These are phyloP conservation scores for Chauna torquata DNA, from an alignment of 2,113 vertebrate species.

Conservation along the genomic window DNA sequence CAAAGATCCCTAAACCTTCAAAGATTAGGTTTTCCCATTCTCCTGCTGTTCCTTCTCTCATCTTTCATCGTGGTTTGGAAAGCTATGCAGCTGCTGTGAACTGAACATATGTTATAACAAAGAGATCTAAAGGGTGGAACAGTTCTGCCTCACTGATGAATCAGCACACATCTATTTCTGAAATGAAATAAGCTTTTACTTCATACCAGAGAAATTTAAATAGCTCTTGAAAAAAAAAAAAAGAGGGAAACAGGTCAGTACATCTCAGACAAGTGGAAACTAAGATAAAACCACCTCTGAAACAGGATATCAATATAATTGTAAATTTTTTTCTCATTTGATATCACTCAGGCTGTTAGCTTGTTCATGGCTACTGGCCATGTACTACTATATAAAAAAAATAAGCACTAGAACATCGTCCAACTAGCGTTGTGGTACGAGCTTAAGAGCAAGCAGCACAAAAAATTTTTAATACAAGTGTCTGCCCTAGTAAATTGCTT, in stretches of 20 bases:
- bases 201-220: neutral
- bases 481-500: neutral
- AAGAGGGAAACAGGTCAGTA: neutral
- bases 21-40: neutral
- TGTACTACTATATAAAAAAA: neutral
- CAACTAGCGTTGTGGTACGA: neutral
- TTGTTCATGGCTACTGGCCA: neutral
- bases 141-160: accelerated
- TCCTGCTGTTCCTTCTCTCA: neutral
- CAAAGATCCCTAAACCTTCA: neutral
- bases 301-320: accelerated
- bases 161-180: neutral
- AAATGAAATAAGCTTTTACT: neutral
- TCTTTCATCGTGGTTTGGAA: neutral
- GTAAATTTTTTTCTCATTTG: no score
- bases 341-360: neutral
- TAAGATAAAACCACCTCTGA: neutral
- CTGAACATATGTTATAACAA: neutral
- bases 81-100: neutral
- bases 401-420: neutral
- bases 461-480: accelerated
- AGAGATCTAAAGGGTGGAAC: no score
- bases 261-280: neutral
- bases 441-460: neutral
- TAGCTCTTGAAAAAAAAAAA: neutral